Evolutionary conservation across 2,888 invertebrate species (phyloP), one percentile per base, ranked within the genome.

Genomic region (Neoaliturus tenellus): DNA sequence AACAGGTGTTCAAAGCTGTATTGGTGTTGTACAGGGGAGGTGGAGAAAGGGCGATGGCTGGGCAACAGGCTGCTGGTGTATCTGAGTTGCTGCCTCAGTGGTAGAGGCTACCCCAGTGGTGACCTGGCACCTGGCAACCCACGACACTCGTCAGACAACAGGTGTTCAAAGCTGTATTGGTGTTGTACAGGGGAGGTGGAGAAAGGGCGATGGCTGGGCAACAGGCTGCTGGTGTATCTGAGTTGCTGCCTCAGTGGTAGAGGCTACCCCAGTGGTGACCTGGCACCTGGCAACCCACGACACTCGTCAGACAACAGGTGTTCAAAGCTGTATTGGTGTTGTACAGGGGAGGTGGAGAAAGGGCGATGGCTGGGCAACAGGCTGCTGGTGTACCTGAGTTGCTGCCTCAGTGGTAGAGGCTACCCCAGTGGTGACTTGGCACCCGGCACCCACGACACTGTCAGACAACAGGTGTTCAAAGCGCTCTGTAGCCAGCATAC

Each of bases 31-130:
- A 20, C 62, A 87, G 87, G 89, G 23, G 89, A 89, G 81, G 86
- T 44, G 12, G 86, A 86, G 35, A 75, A 48, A 39, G 85, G 83
- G 28, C 67, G 67, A 23, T 78, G 75, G 20, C 91, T 97, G 67
- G 98, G 97, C 8, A 97, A 97, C 89, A 96, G 96, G 85, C 91
- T 98, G 86, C 91, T 98, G 80, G 96, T 98, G 1, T 98, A 97
- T 89, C 93, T 97, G 39, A 96, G 96, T 86, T 96, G 97, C 87
- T 97, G 97, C 89, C 91, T 98, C 86, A 95, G 96, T n/a, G 98
- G 97, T 0, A 92, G 96, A 83, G 96, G 95, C 0, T 98, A 96
- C 91, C 97, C 97, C 0, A 91, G 92, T 55, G 97, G 97, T 0
- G 93, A 94, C 87, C 94, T 97, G 87, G 93, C 94, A 0, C 91